Base-by-base conservation (phyloP, 2,113 vertebrate species). In the Ammodytes dubius region DNA sequence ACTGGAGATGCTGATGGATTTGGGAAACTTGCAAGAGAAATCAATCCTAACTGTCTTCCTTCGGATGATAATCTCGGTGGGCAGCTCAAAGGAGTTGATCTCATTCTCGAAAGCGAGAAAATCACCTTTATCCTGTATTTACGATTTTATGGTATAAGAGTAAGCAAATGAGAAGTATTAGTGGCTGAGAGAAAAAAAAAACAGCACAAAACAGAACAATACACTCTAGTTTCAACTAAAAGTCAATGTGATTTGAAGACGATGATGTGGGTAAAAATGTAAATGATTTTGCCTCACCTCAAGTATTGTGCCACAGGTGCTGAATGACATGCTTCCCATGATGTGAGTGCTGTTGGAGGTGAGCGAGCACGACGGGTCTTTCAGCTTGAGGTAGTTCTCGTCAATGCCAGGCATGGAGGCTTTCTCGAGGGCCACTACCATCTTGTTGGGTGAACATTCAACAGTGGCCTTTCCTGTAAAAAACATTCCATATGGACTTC, bases 1-100 rank as follows among this genome's bases (percentile, higher is more conserved):
- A 17, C 35, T 88, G 52, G 93, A 93, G 69, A 95, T 81, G 13
- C 74, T 88, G 66, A 84, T 42, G 54, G 46, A 40, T 86, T 96
- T 96, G 5, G 93, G 92, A 54, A 94, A 95, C 74, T 91, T 87
- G 88, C 95, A 96, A 1, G 85, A 92, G 79, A 96, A 94, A 4
- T 59, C 54, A 0, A 96, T 91, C 70, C 86, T 88, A 2, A 96
- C 71, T 0, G 11, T 59, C 39, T 49, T 77, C 40, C 88, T 88
- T 3, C 95, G 85, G 69, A 81, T 82, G 39, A 96, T 94, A 5
- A 94, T 6, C 50, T 82, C 58, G 0, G 2, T 39, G 0, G 83
- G 61, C 27, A 61, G 67, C 72, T 83, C 87, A 1, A 91, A 91
- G 47, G 95, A 93, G 58, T 77, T 77, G 56, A 95, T 93, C 81